Conservation (phyloP, 2,113 vertebrate species). For the Elanus axillaris region DNA sequence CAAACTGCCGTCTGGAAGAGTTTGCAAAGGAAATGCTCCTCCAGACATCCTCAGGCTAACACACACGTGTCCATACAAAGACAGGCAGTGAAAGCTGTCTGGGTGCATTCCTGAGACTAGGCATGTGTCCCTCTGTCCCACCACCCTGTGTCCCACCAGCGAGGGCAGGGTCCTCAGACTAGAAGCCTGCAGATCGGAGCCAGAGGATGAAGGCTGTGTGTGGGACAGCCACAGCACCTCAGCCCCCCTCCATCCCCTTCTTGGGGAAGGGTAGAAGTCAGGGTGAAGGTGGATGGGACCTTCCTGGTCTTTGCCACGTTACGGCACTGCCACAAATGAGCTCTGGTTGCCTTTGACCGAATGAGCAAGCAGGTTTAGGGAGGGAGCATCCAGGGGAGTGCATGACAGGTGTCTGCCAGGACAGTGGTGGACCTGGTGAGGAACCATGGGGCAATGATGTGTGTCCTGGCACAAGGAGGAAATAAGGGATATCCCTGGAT, state of each 20-base stretch:
- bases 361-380: background rate
- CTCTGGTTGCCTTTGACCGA: accelerated
- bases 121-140: background rate
- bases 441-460: accelerated
- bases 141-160: background rate
- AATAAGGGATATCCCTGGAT: background rate
- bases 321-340: background rate
- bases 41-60: background rate
- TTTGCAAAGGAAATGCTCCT: background rate
- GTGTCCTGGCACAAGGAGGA: background rate
- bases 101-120: background rate
- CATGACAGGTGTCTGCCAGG: background rate
- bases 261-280: background rate
- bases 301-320: background rate
- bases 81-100: background rate
- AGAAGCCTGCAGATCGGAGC: accelerated
- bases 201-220: background rate
- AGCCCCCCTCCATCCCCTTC: background rate
- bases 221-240: background rate
- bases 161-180: background rate
- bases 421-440: background rate
- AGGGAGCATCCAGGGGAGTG: accelerated
- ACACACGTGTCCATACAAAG: accelerated
- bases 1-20: background rate
- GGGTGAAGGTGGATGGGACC: background rate